These are phyloP conservation scores for Gulo gulo DNA, from an alignment of 2,113 vertebrate species.

Conservation along the genomic window DNA sequence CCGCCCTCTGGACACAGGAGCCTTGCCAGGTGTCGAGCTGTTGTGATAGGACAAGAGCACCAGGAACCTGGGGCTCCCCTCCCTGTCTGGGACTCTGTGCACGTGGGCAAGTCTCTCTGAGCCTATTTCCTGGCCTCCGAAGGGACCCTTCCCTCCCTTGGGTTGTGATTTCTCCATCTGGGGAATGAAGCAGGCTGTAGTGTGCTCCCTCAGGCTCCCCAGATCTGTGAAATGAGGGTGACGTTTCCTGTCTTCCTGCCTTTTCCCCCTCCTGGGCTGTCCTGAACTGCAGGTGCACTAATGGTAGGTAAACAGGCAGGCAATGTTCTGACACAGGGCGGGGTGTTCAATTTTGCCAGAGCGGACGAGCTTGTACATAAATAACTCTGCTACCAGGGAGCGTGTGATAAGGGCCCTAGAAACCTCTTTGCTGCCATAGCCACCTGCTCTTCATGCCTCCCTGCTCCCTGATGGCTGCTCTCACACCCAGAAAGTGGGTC, in stretches of 20 bases:
- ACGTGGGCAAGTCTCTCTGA: not conserved
- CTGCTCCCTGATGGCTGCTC: conserved; percentile 58
- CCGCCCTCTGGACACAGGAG: not conserved
- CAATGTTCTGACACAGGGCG: not conserved
- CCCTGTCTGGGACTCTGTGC: not conserved
- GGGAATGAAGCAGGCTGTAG: not conserved
- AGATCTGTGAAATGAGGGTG: conserved; percentile 15
- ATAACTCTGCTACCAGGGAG: conserved; percentile 58
- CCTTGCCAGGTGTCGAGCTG: not conserved
- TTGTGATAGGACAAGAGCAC: accelerated
- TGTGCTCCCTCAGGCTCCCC: not conserved
- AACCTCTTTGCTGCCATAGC: conserved; percentile 35
- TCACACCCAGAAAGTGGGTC: conserved; percentile 71
- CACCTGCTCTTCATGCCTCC: conserved; percentile 69
- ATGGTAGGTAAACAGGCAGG: not conserved
- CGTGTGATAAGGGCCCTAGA: conserved; percentile 47
- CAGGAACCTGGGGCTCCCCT: not conserved
- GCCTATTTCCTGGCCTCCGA: not conserved
- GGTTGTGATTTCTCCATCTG: not conserved
- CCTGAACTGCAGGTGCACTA: conserved; percentile 49
- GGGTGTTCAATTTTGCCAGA: not conserved
- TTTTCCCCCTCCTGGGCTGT: not conserved
- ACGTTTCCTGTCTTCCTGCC: conserved; percentile 29
- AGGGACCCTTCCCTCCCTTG: not conserved
- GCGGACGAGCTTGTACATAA: conserved; percentile 21